phyloP scores from a whole-genome alignment of 2,888 invertebrate species.

The Vandiemenella viatica region DNA sequence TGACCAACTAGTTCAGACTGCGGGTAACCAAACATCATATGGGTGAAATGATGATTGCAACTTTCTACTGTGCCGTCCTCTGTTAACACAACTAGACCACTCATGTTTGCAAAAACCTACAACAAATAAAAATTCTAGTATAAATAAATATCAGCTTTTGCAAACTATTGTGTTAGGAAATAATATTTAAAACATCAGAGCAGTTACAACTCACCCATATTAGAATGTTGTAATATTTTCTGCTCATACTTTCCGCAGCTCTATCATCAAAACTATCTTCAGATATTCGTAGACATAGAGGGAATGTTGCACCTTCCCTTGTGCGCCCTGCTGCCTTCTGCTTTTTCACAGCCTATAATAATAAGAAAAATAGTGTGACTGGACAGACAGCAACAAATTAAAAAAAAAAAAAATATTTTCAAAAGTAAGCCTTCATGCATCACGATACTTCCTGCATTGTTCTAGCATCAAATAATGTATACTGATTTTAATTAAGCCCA shows the following conservation, averaged over 20 bases:
- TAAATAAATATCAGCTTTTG: too few relatives aligned
- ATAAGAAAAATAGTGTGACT: too few relatives aligned
- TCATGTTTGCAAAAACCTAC: slow-evolving; percentile 38
- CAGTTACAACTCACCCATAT: slow-evolving; percentile 35
- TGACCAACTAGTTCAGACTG: slow-evolving; percentile 41
- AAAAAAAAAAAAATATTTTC: too few relatives aligned
- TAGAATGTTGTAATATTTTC: slow-evolving; percentile 17
- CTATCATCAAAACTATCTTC: slow-evolving; percentile 9
- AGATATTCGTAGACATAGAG: slow-evolving; percentile 39
- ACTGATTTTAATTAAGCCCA: too few relatives aligned
- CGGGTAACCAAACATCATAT: slow-evolving; percentile 46
- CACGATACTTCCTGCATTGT: too few relatives aligned
- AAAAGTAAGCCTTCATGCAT: too few relatives aligned
- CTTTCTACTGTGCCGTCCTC: slow-evolving; percentile 45
- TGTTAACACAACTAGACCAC: slow-evolving; percentile 47
- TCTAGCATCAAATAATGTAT: too few relatives aligned
- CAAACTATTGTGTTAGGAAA: too few relatives aligned
- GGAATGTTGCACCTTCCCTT: slow-evolving; percentile 44
- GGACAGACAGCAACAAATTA: too few relatives aligned
- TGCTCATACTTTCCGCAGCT: slow-evolving; percentile 9
- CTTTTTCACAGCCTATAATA: slow-evolving; percentile 33
- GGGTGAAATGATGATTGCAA: slow-evolving; percentile 50
- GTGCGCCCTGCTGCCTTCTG: slow-evolving; percentile 51
- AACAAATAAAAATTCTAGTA: too few relatives aligned
- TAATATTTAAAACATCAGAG: too few relatives aligned